Evolutionary conservation across 2,113 vertebrate genomes (phyloP), one percentile per base, ranked within the genome.

Genomic region (Myotis brandtii): DNA sequence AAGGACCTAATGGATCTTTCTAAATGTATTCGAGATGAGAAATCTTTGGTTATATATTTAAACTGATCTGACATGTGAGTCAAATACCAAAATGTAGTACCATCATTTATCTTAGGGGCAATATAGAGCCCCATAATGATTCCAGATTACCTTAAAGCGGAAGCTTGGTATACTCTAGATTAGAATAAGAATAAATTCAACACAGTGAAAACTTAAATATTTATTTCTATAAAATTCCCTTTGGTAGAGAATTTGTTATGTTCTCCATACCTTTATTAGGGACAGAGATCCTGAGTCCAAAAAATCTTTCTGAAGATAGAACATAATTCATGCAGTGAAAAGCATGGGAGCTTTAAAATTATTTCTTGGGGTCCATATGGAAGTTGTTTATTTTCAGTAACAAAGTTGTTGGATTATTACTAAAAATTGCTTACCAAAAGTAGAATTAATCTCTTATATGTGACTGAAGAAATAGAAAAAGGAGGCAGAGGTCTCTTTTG

Each of bases 391-490:
- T 30, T 66, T 67, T 86, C 81, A 64, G 43, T 77, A 94, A 30
- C 56, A 70, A 46, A 70, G 59, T 50, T 40, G 64, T 13, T 82
- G 13, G 56, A 50, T 96, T 93, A 56, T 40, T 87, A 54, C 43
- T 81, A 87, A 90, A 94, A 83, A 81, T 54, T 56, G 50, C 59
- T 94, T 83, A 18, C 30, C 72, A 54, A 69, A 85, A 76, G 79
- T 56, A 84, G 72, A 92, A 84, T 87, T 64, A 80, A 37, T 79
- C 2, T 89, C 21, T 83, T 46, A n/a, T 70, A 12, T 64, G 7
- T 85, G 86, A 84, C 79, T 94, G 56, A 94, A 56, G 73, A 88
- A 92, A 75, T 23, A 91, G 54, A 32, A 66, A 76, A 81, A 40
- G 43, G 32, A 87, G 50, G 12, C 56, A 83, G 21, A 21, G 32